phyloP scores from a whole-genome alignment of 92 coral and sea anemone genomes.

The Pocillopora meandrina region DNA sequence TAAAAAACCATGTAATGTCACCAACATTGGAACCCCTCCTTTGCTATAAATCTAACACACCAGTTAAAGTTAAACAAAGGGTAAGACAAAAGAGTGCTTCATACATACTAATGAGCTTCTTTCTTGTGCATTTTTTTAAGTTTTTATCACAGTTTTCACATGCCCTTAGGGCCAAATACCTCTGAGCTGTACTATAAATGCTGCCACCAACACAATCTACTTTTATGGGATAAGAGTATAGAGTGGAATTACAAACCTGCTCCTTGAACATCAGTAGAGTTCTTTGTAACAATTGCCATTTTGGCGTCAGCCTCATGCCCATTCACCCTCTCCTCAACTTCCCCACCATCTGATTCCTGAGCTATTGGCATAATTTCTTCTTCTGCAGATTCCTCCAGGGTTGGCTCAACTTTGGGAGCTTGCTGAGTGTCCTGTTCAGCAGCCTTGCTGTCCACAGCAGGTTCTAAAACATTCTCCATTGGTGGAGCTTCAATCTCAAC shows the following conservation, averaged over 20 bases:
- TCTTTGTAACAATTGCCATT: conserved; percentile 11
- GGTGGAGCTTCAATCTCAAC: conserved; percentile 23
- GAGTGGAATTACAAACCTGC: conserved; percentile 14
- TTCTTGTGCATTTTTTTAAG: too few species aligned
- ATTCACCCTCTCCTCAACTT: conserved; percentile 47
- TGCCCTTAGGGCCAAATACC: too few species aligned
- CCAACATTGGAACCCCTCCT: too few species aligned
- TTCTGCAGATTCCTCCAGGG: conserved; percentile 3
- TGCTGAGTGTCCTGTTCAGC: conserved; percentile 10
- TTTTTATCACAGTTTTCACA: too few species aligned
- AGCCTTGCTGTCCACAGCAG: conserved; percentile 17
- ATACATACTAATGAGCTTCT: too few species aligned
- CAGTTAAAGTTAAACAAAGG: too few species aligned
- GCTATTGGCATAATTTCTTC: conserved; percentile 10
- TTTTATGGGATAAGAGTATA: background rate
- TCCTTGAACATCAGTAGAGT: conserved; percentile 23
- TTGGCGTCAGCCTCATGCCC: conserved; percentile 55
- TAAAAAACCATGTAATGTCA: too few species aligned
- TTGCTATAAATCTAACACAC: too few species aligned
- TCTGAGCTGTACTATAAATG: too few species aligned
- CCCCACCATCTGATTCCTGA: conserved; percentile 19
- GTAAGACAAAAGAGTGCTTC: too few species aligned
- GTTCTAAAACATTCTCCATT: background rate
- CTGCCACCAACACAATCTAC: too few species aligned
- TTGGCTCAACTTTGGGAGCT: conserved; percentile 16